phyloP scores from a whole-genome alignment of 1,140 invertebrate species.

The Cotesia glomerata region DNA sequence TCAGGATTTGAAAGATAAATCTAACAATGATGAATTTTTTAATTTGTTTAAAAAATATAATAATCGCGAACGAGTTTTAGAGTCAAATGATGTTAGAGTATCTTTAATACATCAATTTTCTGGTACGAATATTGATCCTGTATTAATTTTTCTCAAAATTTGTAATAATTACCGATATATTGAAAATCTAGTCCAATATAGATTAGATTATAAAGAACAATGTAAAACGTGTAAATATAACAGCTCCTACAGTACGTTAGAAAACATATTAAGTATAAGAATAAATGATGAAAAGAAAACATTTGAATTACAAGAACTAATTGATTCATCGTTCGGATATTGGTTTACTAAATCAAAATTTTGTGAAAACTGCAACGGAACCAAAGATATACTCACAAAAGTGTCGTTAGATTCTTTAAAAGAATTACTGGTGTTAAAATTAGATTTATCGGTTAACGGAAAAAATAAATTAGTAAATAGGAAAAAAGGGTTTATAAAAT shows the following conservation, averaged over 20 bases:
- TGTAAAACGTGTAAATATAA: neutral
- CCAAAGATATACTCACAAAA: too few relatives aligned
- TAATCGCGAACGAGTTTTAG: too few relatives aligned
- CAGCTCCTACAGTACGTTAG: neutral
- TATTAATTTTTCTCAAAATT: conserved; percentile 41
- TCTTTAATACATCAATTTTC: too few relatives aligned
- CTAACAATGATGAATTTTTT: too few relatives aligned
- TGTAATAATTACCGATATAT: conserved; percentile 45
- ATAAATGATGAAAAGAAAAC: neutral
- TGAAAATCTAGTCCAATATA: neutral
- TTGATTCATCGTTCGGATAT: neutral
- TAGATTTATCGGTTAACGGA: neutral
- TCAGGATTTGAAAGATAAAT: conserved; percentile 31
- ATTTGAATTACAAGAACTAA: neutral
- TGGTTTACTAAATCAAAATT: too few relatives aligned
- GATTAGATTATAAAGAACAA: neutral
- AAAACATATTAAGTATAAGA: neutral
- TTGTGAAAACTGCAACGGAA: too few relatives aligned
- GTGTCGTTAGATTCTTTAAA: neutral
- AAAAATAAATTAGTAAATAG: neutral
- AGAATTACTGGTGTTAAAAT: neutral
- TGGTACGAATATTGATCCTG: conserved; percentile 48
- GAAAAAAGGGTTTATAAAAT: neutral
- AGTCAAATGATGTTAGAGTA: too few relatives aligned
- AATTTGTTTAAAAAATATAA: too few relatives aligned